These are phyloP conservation scores for Deilephila porcellus DNA, from an alignment of 2,888 invertebrate species.

Conservation along the genomic window DNA sequence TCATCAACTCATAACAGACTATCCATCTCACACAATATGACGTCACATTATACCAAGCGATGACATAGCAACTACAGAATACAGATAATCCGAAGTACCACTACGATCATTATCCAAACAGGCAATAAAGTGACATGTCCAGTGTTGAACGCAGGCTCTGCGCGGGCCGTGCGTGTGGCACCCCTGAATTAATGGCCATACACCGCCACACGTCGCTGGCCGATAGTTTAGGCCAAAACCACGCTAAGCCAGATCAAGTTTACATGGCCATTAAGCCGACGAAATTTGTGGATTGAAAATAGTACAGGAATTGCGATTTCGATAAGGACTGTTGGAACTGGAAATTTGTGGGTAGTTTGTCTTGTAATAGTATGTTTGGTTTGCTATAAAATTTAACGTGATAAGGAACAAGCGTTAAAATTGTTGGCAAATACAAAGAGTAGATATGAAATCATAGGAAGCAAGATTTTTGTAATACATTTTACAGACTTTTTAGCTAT, in stretches of 20 bases:
- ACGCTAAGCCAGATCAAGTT: conserved; percentile 6
- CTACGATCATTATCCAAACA: conserved; percentile 3
- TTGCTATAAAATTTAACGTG: too few relatives aligned
- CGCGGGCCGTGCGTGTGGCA: neutral
- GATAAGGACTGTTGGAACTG: neutral
- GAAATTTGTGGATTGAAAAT: conserved; percentile 6
- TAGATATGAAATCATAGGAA: too few relatives aligned
- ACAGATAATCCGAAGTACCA: conserved; percentile 5
- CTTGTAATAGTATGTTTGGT: too few relatives aligned
- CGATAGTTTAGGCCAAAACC: neutral
- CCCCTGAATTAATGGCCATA: conserved; percentile 14
- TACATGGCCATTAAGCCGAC: neutral
- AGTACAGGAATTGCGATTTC: neutral
- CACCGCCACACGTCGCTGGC: neutral
- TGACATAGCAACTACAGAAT: neutral
- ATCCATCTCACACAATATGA: neutral
- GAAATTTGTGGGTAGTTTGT: too few relatives aligned
- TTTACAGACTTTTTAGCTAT: too few relatives aligned
- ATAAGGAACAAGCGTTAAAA: too few relatives aligned
- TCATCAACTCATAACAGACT: neutral
- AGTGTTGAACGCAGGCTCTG: conserved; percentile 2
- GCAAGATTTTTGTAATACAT: too few relatives aligned
- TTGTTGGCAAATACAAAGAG: too few relatives aligned
- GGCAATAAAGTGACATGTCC: conserved; percentile 24
- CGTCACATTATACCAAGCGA: neutral